Evolutionary conservation across 2,113 vertebrate species (phyloP).

Genomic region (Gorsachius goisagi): DNA sequence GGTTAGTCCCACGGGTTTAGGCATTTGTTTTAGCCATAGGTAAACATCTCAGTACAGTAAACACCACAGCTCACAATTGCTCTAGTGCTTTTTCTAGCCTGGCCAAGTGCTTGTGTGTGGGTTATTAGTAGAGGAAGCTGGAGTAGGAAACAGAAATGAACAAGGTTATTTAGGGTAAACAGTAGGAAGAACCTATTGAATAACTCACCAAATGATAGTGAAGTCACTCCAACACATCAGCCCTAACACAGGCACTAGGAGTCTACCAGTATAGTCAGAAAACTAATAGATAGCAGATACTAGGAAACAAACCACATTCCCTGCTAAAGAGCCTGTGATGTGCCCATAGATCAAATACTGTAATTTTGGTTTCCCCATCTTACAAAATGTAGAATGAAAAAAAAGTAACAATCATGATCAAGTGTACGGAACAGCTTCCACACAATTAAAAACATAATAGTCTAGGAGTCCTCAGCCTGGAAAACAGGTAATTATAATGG

Average conservation of each 20-base stretch:
- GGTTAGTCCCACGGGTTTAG: background rate
- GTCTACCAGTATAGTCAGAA: background rate
- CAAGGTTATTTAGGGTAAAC: slow-evolving; percentile 23
- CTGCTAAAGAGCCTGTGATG: background rate
- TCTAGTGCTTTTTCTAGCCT: background rate
- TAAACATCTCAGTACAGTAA: slow-evolving; percentile 11
- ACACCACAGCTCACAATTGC: background rate
- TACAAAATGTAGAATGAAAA: background rate
- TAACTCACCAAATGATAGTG: background rate
- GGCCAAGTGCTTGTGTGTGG: background rate
- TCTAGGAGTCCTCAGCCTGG: background rate
- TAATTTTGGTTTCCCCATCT: background rate
- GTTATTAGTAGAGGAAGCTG: background rate
- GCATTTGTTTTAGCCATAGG: background rate
- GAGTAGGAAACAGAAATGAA: slow-evolving; percentile 9
- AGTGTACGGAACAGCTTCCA: background rate
- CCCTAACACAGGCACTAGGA: background rate
- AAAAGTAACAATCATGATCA: background rate
- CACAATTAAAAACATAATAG: background rate
- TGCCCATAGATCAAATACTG: background rate
- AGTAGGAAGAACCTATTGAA: background rate
- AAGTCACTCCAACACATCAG: background rate
- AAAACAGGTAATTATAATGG: background rate
- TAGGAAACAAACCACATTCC: background rate
- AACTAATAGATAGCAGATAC: background rate